Percentiles rank a stretch among this genome's conserved stretches.
These are phyloP conservation scores for Idaea dimidiata DNA, from an alignment of 2,888 invertebrate genomes.

Conservation along the genomic window DNA sequence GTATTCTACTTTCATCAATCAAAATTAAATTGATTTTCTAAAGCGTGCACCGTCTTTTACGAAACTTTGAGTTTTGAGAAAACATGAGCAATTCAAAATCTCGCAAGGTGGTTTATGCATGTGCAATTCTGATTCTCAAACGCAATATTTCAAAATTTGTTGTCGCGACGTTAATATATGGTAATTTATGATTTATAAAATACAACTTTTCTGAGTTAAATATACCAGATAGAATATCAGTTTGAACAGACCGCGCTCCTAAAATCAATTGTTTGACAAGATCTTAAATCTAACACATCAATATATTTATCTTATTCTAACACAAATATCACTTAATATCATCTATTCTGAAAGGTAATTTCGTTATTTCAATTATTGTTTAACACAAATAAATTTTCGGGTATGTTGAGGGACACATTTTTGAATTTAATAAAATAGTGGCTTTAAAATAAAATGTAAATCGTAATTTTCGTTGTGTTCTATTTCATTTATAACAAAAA, in stretches of 20 bases:
- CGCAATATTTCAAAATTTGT: no score
- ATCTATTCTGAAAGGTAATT: background rate
- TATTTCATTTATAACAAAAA: background rate
- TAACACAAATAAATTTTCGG: background rate
- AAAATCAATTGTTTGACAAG: background rate
- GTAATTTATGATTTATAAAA: no score
- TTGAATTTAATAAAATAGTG: background rate
- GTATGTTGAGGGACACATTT: background rate
- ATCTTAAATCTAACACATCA: background rate
- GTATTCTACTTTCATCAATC: background rate
- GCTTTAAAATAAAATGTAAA: background rate
- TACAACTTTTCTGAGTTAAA: background rate
- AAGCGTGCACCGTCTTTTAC: no score
- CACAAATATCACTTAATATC: background rate
- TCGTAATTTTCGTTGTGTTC: background rate
- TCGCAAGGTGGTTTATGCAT: no score
- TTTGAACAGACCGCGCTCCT: background rate
- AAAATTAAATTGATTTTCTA: no score
- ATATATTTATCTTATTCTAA: background rate
- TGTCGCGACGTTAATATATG: no score
- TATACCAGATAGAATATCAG: background rate
- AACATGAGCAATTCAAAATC: no score
- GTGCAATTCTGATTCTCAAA: no score
- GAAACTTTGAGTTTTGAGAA: no score
- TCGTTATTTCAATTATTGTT: background rate